These are phyloP conservation scores for Autographa gamma DNA, from an alignment of 2,888 invertebrate genomes.

Conservation along the genomic window DNA sequence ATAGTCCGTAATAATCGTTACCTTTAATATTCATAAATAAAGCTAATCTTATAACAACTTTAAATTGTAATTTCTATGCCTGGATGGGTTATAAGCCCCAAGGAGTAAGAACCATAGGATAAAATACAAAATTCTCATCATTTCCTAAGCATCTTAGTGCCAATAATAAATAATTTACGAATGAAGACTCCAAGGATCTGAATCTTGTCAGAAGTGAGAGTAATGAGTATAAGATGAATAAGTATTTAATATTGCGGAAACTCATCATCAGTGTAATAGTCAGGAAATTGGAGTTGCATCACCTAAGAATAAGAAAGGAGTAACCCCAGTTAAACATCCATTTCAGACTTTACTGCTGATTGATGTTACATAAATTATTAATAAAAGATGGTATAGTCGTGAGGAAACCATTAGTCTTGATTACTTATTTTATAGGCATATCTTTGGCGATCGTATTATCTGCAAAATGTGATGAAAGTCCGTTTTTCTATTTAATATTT, in stretches of 20 bases:
- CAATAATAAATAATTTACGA: too few relatives aligned
- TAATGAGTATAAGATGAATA: too few relatives aligned
- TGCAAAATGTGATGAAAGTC: not conserved
- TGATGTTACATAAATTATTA: conserved; percentile 33
- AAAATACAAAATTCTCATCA: too few relatives aligned
- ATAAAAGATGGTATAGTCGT: not conserved
- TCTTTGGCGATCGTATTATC: conserved; percentile 15
- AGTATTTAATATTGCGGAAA: conserved; percentile 23
- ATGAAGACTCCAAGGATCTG: too few relatives aligned
- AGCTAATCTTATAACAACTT: too few relatives aligned
- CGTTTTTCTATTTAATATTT: not conserved
- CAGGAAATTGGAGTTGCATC: conserved; percentile 29
- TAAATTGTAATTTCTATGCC: too few relatives aligned
- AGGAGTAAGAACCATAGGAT: too few relatives aligned
- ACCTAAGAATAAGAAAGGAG: conserved; percentile 28
- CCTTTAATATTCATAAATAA: too few relatives aligned
- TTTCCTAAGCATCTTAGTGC: too few relatives aligned
- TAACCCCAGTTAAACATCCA: conserved; percentile 21
- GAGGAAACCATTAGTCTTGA: conserved; percentile 43
- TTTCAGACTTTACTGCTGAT: conserved; percentile 24
- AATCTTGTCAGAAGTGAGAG: too few relatives aligned
- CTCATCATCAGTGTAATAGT: conserved; percentile 20
- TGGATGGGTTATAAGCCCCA: too few relatives aligned
- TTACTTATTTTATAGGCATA: conserved; percentile 28
- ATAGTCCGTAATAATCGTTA: too few relatives aligned